These are phyloP conservation scores for Zophobas atratus DNA, from an alignment of 1,140 invertebrate species.

Conservation along the genomic window DNA sequence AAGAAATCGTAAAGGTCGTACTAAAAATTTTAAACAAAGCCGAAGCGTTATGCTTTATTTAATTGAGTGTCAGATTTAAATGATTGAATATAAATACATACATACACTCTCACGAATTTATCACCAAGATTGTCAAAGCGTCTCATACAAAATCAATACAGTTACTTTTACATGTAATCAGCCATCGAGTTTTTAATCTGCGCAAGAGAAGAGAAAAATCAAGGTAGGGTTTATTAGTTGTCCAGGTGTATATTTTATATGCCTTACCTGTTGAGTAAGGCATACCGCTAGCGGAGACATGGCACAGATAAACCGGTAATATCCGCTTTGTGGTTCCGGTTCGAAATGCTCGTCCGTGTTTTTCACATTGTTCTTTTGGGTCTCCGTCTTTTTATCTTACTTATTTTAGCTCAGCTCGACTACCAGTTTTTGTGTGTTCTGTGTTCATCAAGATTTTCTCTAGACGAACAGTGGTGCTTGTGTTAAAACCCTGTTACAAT, in stretches of 20 bases:
- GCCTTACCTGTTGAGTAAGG: conserved; percentile 29
- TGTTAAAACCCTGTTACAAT: conserved; percentile 17
- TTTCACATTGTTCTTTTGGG: conserved; percentile 21
- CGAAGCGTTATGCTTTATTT: no score
- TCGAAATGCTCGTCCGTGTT: conserved; percentile 20
- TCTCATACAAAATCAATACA: no score
- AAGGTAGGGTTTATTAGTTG: conserved; percentile 22
- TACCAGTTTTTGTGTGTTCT: conserved; percentile 10
- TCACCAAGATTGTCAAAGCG: not conserved
- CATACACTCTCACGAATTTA: not conserved
- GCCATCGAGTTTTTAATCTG: conserved; percentile 16
- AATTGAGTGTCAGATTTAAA: no score
- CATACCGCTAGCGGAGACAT: conserved; percentile 34
- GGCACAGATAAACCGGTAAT: conserved; percentile 41
- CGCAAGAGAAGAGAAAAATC: not conserved
- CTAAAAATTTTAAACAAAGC: no score
- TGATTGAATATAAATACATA: no score
- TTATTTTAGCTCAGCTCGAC: conserved; percentile 1
- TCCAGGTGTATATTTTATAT: conserved; percentile 34
- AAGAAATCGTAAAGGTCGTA: no score
- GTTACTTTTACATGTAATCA: no score
- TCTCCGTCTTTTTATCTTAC: conserved; percentile 25
- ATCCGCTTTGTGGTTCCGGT: conserved; percentile 40
- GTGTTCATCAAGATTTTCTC: conserved; percentile 36
- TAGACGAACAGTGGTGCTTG: not conserved